Conservation (phyloP, 2,797 vertebrate species). For the Diglossa cyanea region DNA sequence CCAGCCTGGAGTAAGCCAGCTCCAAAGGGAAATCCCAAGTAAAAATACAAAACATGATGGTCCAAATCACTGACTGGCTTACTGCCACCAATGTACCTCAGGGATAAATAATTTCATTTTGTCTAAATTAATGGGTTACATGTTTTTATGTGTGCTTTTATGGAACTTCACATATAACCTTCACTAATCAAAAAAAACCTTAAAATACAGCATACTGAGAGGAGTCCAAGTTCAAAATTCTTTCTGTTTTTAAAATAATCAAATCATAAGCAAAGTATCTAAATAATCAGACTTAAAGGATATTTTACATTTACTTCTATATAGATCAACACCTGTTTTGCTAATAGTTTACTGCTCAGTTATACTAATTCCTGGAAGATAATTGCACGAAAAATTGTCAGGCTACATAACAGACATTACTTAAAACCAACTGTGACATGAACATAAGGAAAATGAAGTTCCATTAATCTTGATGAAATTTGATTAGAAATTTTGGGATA, state of each 20-base stretch:
- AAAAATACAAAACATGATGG: neutral
- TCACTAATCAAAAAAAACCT: neutral
- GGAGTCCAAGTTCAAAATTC: neutral
- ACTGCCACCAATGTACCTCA: neutral
- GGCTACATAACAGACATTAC: neutral
- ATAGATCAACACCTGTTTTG: neutral
- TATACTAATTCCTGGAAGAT: neutral
- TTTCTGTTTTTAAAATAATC: neutral
- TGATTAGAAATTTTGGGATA: neutral
- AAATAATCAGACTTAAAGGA: neutral
- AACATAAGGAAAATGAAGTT: neutral
- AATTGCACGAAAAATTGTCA: neutral
- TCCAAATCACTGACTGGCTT: neutral
- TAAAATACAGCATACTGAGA: neutral
- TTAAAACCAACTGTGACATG: constrained; percentile 11
- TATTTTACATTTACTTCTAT: neutral
- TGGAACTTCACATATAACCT: neutral
- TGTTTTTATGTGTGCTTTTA: neutral
- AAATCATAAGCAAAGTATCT: neutral
- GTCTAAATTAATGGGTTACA: constrained; percentile 16
- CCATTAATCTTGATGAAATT: constrained; percentile 11
- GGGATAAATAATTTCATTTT: neutral
- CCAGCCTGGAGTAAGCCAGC: neutral
- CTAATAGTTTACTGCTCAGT: neutral
- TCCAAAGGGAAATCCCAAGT: neutral